These are phyloP conservation scores for Cottus gobio DNA, from an alignment of 2,113 vertebrate species.

Conservation along the genomic window DNA sequence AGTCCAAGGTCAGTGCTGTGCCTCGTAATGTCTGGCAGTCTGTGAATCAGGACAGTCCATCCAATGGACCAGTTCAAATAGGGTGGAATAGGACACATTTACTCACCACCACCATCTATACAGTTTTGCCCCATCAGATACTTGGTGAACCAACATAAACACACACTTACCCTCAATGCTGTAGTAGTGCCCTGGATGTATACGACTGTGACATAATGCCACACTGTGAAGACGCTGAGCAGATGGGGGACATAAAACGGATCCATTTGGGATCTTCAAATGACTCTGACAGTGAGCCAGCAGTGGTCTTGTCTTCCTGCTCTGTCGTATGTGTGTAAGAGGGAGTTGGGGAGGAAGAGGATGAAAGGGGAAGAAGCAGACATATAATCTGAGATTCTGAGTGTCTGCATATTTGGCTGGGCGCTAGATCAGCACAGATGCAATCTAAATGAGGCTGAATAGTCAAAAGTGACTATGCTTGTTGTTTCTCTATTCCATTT, in stretches of 20 bases:
- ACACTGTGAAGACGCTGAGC: constrained; percentile 4
- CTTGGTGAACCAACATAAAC: constrained; percentile 9
- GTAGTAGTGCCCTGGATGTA: background rate
- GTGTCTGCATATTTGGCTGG: constrained; percentile 42
- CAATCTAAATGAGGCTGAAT: constrained; percentile 26
- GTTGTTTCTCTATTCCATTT: constrained; percentile 4
- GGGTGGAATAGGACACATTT: background rate
- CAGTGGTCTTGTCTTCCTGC: constrained; percentile 21
- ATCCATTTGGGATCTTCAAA: constrained; percentile 43
- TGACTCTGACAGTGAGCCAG: constrained; percentile 35
- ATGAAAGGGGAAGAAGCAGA: constrained; percentile 46
- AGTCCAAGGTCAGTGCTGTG: constrained; percentile 35
- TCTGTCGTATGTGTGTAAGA: constrained; percentile 16
- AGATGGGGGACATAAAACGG: constrained; percentile 23
- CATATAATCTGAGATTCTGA: constrained; percentile 43
- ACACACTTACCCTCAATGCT: background rate
- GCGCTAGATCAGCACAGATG: constrained; percentile 30
- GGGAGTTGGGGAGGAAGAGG: constrained; percentile 8
- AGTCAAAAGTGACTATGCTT: constrained; percentile 10
- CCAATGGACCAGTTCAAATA: background rate
- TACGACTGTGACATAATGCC: constrained; percentile 23
- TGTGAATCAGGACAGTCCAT: background rate
- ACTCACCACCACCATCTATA: background rate
- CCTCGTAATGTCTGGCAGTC: constrained; percentile 12
- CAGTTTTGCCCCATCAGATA: constrained; percentile 3